Conservation (phyloP, 2,888 invertebrate species). For the Chrysolina americana region DNA sequence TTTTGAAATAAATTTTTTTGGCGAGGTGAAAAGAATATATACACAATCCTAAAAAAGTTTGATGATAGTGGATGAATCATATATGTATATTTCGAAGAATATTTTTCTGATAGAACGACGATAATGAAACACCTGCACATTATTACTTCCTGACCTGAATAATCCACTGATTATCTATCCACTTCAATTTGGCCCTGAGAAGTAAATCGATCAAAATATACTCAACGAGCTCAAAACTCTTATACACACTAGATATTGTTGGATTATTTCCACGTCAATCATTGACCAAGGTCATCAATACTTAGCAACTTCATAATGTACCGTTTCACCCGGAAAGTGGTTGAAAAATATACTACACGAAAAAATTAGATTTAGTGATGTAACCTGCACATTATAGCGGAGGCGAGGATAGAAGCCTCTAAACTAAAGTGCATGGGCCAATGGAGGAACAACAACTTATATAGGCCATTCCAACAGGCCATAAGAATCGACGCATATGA, state of each 20-base stretch:
- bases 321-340: not conserved
- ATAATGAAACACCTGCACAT: too few species aligned
- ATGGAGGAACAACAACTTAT: too few species aligned
- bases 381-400: too few species aligned
- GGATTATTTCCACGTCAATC: conserved; percentile 18
- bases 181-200: not conserved
- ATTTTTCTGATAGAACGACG: not conserved
- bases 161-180: not conserved
- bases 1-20: too few species aligned
- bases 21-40: too few species aligned
- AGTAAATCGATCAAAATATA: conserved; percentile 8
- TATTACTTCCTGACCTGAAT: not conserved
- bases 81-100: not conserved
- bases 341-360: not conserved
- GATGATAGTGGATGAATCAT: too few species aligned
- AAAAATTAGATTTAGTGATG: not conserved
- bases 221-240: not conserved
- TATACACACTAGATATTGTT: conserved; percentile 1
- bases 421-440: too few species aligned
- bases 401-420: too few species aligned
- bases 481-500: too few species aligned
- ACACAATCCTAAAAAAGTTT: too few species aligned
- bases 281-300: not conserved
- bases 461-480: too few species aligned
- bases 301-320: not conserved